Percentiles rank a stretch among this genome's conserved stretches.
Conservation (phyloP, 1,140 invertebrate genomes). For the Pogonomyrmex barbatus region DNA sequence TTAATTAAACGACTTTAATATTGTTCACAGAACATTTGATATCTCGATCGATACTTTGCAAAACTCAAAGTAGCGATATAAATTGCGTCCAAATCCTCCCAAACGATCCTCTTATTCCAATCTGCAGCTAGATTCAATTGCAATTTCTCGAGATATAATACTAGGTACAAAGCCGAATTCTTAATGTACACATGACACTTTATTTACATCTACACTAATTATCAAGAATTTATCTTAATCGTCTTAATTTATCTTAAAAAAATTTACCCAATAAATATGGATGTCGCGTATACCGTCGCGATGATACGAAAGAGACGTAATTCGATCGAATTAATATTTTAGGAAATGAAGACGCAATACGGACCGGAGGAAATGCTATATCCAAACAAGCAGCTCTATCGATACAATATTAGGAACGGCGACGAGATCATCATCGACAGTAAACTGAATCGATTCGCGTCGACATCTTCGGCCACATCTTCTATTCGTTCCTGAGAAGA, state of each 20-base stretch:
- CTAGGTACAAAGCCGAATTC: conserved; percentile 10
- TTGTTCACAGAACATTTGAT: conserved; percentile 71
- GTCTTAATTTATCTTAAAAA: neutral
- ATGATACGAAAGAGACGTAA: neutral
- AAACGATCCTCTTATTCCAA: neutral
- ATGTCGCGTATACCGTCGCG: neutral
- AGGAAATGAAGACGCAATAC: conserved; percentile 87
- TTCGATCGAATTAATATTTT: conserved; percentile 63
- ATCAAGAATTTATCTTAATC: neutral
- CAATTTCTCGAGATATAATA: neutral
- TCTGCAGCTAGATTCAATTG: neutral
- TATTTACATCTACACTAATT: neutral
- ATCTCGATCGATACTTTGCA: conserved; percentile 60
- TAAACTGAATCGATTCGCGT: conserved; percentile 86
- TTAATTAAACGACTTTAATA: conserved; percentile 43
- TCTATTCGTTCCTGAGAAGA: conserved; percentile 84
- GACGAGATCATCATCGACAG: conserved; percentile 96
- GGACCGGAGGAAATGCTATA: conserved; percentile 95
- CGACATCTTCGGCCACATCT: conserved; percentile 81
- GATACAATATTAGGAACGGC: conserved; percentile 95
- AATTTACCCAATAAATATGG: neutral
- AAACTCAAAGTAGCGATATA: conserved; percentile 72
- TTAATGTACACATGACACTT: neutral
- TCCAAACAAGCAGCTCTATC: conserved; percentile 95
- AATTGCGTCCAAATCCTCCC: neutral